Percentiles rank a stretch among this genome's conserved stretches.
phyloP scores from a whole-genome alignment of 1,140 invertebrate genomes.

The Teleopsis dalmanni region DNA sequence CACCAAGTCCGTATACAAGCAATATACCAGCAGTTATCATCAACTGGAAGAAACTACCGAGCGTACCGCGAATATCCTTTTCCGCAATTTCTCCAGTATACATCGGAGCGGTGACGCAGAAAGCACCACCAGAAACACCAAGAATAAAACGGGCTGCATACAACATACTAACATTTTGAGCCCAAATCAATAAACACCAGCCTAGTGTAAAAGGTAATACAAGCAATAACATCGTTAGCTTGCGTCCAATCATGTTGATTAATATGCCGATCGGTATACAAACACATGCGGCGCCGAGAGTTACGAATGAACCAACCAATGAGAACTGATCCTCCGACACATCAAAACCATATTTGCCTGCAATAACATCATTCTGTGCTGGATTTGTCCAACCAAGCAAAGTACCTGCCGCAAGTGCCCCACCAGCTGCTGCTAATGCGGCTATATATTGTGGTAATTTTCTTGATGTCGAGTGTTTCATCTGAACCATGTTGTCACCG shows the following conservation, averaged over 20 bases:
- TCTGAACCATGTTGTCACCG: conserved; percentile 33
- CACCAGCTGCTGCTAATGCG: conserved; percentile 53
- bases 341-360: conserved; percentile 49
- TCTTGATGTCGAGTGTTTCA: conserved; percentile 32
- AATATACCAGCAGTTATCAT: conserved; percentile 69
- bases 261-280: conserved; percentile 65
- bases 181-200: conserved; percentile 67
- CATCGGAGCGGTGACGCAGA: conserved; percentile 67
- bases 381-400: conserved; percentile 71
- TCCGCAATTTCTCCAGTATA: conserved; percentile 79
- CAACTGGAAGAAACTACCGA: conserved; percentile 72
- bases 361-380: conserved; percentile 47
- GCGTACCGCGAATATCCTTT: conserved; percentile 64
- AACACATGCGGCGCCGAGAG: conserved; percentile 63
- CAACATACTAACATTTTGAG: conserved; percentile 57
- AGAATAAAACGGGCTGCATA: conserved; percentile 66
- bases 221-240: conserved; percentile 61
- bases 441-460: conserved; percentile 63
- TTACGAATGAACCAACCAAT: conserved; percentile 65
- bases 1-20: conserved; percentile 59
- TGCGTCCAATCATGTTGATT: conserved; percentile 69
- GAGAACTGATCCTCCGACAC: conserved; percentile 51
- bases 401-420: conserved; percentile 51
- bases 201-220: conserved; percentile 65
- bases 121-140: conserved; percentile 65